Evolutionary conservation across 2,888 invertebrate genomes (phyloP).

Genomic region (Clusia tigrina): DNA sequence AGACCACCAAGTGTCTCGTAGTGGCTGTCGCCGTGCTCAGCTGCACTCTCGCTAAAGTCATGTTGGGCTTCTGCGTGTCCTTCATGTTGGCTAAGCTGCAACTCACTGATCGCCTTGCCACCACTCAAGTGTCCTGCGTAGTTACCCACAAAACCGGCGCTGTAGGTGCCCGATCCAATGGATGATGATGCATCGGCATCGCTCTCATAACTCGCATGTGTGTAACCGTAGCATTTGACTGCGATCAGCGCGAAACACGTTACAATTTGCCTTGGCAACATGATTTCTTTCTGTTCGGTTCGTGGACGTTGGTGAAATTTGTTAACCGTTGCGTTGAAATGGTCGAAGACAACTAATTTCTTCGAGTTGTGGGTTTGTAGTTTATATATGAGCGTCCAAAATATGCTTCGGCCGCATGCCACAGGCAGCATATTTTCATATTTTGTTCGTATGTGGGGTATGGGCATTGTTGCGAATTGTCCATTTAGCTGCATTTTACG

Average conservation of each 20-base stretch:
- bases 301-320: neutral
- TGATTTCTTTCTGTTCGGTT: constrained; percentile 8
- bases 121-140: constrained; percentile 47
- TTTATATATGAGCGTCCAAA: constrained; percentile 41
- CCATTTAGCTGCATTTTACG: too few relatives aligned
- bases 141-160: constrained; percentile 45
- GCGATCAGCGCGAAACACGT: constrained; percentile 33
- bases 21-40: constrained; percentile 22
- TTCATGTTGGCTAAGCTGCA: constrained; percentile 34
- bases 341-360: constrained; percentile 54
- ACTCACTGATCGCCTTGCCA: constrained; percentile 43
- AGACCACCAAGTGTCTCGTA: constrained; percentile 45
- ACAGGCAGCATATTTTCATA: constrained; percentile 1
- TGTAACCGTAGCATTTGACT: constrained; percentile 15
- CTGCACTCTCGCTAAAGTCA: constrained; percentile 38
- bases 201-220: constrained; percentile 19
- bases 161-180: constrained; percentile 39
- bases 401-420: constrained; percentile 25
- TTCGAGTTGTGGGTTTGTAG: constrained; percentile 38
- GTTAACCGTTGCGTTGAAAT: constrained; percentile 48
- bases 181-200: constrained; percentile 26
- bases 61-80: constrained; percentile 30
- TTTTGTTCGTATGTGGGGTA: neutral
- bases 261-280: constrained; percentile 11
- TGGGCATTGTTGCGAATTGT: neutral